These are phyloP conservation scores for Phenganax stokvisi DNA, from an alignment of 92 coral and sea anemone genomes.

Conservation along the genomic window DNA sequence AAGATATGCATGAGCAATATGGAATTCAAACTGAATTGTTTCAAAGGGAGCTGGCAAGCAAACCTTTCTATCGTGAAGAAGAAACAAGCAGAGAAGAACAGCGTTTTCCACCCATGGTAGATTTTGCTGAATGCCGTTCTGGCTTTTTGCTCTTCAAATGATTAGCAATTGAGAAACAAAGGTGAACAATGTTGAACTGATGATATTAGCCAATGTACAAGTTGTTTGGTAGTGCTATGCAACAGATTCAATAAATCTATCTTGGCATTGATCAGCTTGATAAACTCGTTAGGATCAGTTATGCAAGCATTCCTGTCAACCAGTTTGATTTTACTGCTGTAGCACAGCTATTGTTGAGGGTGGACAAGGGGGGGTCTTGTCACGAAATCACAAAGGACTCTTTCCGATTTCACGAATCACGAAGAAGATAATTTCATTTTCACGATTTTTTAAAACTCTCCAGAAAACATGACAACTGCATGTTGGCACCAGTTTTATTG, in stretches of 20 bases:
- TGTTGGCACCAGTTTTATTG: too few relatives aligned
- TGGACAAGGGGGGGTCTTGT: too few relatives aligned
- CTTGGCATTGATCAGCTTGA: neutral
- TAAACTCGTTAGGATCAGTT: neutral
- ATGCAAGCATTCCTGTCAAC: neutral
- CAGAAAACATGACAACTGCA: too few relatives aligned
- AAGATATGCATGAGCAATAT: too few relatives aligned
- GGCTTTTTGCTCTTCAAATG: constrained; percentile 11
- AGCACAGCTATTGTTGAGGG: neutral
- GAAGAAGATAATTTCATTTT: too few relatives aligned
- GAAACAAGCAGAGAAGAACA: neutral
- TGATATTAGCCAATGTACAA: neutral
- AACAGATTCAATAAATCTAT: constrained; percentile 6
- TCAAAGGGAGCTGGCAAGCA: too few relatives aligned
- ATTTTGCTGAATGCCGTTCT: neutral
- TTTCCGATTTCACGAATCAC: too few relatives aligned
- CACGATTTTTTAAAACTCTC: too few relatives aligned
- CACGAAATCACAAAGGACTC: too few relatives aligned
- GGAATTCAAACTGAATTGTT: too few relatives aligned
- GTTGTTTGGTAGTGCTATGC: neutral
- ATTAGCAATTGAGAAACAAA: neutral
- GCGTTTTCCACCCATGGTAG: neutral
- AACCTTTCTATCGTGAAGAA: neutral
- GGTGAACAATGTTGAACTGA: neutral
- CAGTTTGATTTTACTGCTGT: neutral